Base-by-base conservation (phyloP, 2,113 vertebrate genomes). In the Carollia perspicillata region DNA sequence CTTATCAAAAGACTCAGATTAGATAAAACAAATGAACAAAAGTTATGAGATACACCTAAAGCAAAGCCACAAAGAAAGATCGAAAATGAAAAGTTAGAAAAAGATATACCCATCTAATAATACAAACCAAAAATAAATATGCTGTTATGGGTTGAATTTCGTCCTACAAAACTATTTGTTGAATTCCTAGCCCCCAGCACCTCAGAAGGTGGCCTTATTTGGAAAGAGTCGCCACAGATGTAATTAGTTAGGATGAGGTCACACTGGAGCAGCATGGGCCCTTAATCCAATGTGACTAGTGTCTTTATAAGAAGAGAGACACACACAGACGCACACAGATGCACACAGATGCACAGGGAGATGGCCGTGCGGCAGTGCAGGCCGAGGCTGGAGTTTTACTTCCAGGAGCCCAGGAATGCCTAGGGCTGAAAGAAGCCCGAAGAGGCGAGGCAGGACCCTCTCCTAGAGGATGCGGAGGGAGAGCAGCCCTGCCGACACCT, bases 21-120 rank as follows among this genome's bases (percentile, higher is more conserved):
- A 49, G 13, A 51, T 49, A 51, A 90, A 90, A 83, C 23, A 80
- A 95, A 89, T 35, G 26, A 89, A 60, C 53, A 55, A 44, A 74
- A 42, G 53, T 92, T 80, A 4, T 37, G 33, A 81, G 86, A 74
- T 37, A 49, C 10, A 30, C 23, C 63, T 81, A 58, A 91, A 93
- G 49, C 42, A 75, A 88, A 74, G 44, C 22, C 40, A 80, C 35
- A 79, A 77, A 92, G 26, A 79, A 44, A 53, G 35, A 51, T 7
- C 37, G 10, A 66, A 88, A 87, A 51, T 81, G 14, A 40, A 77
- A 78, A 68, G 30, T 22, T 35, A 49, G 35, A 47, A 79, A 69
- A 89, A 90, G 30, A 68, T 23, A 37, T 1, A 69, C 22, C 13
- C 23, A 22, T 18, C 6, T 26, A 94, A 4, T 26, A 94, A 4